These are phyloP conservation scores for Galerucella calmariensis DNA, from an alignment of 2,888 invertebrate species.

Conservation along the genomic window DNA sequence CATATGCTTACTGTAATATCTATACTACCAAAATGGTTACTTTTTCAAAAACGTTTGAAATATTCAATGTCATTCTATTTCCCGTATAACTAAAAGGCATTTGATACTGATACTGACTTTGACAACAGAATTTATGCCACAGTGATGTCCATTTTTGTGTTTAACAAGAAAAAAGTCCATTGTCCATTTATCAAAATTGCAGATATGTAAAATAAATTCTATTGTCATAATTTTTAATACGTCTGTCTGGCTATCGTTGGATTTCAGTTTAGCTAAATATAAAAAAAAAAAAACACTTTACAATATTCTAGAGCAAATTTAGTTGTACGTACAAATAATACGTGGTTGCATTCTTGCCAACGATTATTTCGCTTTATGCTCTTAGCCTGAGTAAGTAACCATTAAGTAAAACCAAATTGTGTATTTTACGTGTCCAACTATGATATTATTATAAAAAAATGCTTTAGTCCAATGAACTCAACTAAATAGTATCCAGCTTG, in stretches of 20 bases:
- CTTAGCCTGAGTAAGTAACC: constrained; percentile 14
- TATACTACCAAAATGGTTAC: constrained; percentile 15
- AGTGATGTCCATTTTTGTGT: not conserved
- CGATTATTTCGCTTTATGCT: not conserved
- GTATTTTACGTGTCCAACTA: not conserved
- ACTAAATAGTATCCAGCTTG: not conserved
- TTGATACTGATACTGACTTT: not conserved
- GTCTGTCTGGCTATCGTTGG: not conserved
- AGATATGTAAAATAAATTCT: not conserved
- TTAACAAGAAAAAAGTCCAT: not conserved
- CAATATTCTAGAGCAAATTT: not conserved
- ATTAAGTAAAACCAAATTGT: constrained; percentile 16
- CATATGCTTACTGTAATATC: not conserved
- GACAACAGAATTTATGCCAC: not conserved
- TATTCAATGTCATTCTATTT: not conserved
- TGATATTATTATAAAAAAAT: not conserved
- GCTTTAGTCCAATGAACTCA: not conserved
- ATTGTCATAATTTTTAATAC: not conserved
- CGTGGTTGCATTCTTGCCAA: not conserved
- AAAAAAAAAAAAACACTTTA: not conserved
- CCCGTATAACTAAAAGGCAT: not conserved
- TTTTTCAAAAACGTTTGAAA: not conserved
- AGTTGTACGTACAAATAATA: not conserved
- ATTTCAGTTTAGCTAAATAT: not conserved
- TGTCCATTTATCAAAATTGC: too few relatives aligned